Evolutionary conservation across 2,888 invertebrate species (phyloP).

Genomic region (Girardia tigrina): DNA sequence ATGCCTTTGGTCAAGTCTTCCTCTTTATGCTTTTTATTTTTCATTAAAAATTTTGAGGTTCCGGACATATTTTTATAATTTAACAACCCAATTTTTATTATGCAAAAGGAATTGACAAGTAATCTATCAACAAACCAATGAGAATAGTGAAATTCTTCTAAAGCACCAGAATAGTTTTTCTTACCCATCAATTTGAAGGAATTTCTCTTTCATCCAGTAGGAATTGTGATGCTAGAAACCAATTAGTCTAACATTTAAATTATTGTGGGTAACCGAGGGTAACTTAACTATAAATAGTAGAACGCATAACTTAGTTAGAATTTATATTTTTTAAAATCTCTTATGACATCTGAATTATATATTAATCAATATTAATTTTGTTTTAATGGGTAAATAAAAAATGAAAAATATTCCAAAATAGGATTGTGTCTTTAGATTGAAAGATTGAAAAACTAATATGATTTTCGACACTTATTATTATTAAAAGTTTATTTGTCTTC

Average conservation of each 20-base stretch:
- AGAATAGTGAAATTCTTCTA: not conserved
- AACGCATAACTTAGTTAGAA: not conserved
- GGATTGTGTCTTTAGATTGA: too few relatives aligned
- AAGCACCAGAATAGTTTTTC: slow-evolving; percentile 13
- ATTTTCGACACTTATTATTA: too few relatives aligned
- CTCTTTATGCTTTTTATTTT: not conserved
- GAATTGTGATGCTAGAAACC: not conserved
- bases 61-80: not conserved
- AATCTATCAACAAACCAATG: not conserved
- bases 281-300: not conserved
- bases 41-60: not conserved
- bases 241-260: not conserved
- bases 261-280: not conserved
- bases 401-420: too few relatives aligned
- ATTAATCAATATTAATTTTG: not conserved
- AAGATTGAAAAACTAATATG: too few relatives aligned
- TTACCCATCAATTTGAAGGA: slow-evolving; percentile 9
- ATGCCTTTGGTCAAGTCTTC: not conserved
- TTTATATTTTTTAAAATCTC: not conserved
- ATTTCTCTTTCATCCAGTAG: slow-evolving; percentile 14
- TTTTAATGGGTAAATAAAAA: not conserved
- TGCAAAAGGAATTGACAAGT: not conserved
- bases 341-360: too few relatives aligned
- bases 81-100: not conserved
- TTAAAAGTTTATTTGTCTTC: too few relatives aligned